A percentile compares a stretch with the other conserved stretches of the same genome.
Evolutionary conservation across 2,797 vertebrate species (phyloP).

Genomic region (Anomalospiza imberbis): DNA sequence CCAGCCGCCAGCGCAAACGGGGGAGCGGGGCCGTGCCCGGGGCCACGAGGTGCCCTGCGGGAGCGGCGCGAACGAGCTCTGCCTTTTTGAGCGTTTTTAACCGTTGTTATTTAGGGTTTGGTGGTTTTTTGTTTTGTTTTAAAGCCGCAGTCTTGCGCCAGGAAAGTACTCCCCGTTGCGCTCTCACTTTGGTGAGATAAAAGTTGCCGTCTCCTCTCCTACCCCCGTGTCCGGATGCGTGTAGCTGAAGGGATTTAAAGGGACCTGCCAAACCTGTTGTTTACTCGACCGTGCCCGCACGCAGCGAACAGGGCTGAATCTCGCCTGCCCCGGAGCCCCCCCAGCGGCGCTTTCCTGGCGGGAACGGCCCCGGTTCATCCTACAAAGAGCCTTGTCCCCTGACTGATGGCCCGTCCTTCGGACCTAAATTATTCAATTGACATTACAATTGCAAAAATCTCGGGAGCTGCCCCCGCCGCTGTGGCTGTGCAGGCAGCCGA

Average conservation of each 20-base stretch:
- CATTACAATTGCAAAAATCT: background rate
- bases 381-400: background rate
- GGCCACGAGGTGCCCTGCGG: background rate
- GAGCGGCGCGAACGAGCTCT: background rate
- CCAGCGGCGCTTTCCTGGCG: background rate
- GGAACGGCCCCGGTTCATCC: background rate
- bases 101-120: too few relatives aligned
- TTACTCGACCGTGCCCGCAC: background rate
- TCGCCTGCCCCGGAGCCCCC: background rate
- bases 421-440: background rate
- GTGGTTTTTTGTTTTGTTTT: background rate
- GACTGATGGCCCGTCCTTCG: background rate
- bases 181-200: background rate
- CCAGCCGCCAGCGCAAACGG: background rate
- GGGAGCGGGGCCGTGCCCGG: background rate
- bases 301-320: background rate
- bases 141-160: fast-evolving
- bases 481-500: background rate
- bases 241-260: background rate
- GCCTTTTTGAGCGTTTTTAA: background rate
- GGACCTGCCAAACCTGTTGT: conserved; percentile 33
- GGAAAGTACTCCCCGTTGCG: background rate
- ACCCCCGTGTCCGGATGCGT: background rate
- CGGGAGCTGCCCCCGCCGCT: background rate
- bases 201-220: background rate